These are phyloP conservation scores for Dipodomys stephensi DNA, from an alignment of 2,113 vertebrate species.

Conservation along the genomic window DNA sequence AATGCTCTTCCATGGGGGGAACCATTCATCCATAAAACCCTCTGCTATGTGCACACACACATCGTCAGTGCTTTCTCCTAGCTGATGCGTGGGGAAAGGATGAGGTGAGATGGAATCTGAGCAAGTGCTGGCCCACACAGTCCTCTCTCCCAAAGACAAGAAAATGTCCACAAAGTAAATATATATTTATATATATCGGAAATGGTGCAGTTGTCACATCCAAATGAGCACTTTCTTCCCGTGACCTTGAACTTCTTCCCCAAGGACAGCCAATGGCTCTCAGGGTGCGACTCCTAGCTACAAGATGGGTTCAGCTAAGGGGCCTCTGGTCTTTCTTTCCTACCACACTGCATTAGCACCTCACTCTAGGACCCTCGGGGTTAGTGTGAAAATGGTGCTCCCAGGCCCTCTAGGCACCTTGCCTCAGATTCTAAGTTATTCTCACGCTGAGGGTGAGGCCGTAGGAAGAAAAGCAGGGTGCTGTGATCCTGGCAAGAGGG, in stretches of 20 bases:
- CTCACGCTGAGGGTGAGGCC: background rate
- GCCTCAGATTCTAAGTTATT: background rate
- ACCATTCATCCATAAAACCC: background rate
- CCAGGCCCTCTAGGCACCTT: background rate
- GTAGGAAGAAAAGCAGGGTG: fast-evolving
- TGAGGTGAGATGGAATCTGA: background rate
- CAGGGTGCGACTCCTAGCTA: background rate
- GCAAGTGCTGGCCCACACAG: background rate
- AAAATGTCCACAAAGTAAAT: background rate
- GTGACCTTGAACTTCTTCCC: background rate
- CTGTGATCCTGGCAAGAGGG: background rate
- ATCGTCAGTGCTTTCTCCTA: fast-evolving
- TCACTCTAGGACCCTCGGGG: background rate
- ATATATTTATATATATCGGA: too few relatives aligned
- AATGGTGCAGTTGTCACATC: too few relatives aligned
- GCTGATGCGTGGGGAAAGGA: background rate
- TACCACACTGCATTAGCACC: background rate
- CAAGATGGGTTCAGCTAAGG: background rate
- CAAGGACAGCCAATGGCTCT: background rate
- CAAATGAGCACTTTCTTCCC: background rate
- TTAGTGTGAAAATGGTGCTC: background rate
- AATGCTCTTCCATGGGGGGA: background rate
- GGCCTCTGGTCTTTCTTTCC: background rate
- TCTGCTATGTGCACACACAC: background rate
- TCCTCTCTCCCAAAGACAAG: background rate